A percentile compares a stretch with the other conserved stretches of the same genome.
These are phyloP conservation scores for Zaprionus tsacasi DNA, from an alignment of 1,140 invertebrate species.

Conservation along the genomic window DNA sequence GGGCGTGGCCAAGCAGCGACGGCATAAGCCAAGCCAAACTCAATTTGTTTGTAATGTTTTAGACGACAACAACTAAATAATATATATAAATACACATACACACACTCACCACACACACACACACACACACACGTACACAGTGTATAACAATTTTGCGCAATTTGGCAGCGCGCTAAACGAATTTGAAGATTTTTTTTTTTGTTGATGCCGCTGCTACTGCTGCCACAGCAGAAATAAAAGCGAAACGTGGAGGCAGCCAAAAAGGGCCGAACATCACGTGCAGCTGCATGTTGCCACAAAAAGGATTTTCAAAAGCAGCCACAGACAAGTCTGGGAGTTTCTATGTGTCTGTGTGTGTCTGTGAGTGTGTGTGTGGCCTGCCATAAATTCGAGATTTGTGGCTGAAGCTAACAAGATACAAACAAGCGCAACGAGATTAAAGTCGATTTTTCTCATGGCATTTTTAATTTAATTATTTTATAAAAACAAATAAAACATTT, in stretches of 20 bases:
- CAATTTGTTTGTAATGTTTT: conserved; percentile 71
- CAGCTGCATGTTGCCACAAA: conserved; percentile 35
- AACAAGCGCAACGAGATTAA: conserved; percentile 3
- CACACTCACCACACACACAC: neutral
- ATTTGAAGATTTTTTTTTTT: conserved; percentile 58
- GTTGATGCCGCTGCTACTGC: conserved; percentile 1
- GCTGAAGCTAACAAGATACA: neutral
- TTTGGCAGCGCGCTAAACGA: conserved; percentile 78
- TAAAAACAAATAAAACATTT: neutral
- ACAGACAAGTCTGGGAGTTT: neutral
- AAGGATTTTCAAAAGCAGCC: neutral
- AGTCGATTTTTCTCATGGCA: neutral
- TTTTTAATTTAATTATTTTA: neutral
- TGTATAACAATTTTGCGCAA: conserved; percentile 71
- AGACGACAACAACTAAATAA: conserved; percentile 54
- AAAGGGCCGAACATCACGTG: conserved; percentile 21
- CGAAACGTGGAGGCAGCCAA: neutral
- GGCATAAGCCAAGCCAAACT: conserved; percentile 63
- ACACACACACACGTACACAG: conserved; percentile 49
- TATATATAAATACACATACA: conserved; percentile 24
- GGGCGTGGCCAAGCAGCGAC: conserved; percentile 55
- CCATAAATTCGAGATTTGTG: conserved; percentile 11
- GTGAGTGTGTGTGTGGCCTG: neutral
- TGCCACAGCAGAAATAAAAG: conserved; percentile 7
- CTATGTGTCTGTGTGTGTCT: neutral